phyloP scores from a whole-genome alignment of 2,797 vertebrate genomes.

The Bucorvus abyssinicus region DNA sequence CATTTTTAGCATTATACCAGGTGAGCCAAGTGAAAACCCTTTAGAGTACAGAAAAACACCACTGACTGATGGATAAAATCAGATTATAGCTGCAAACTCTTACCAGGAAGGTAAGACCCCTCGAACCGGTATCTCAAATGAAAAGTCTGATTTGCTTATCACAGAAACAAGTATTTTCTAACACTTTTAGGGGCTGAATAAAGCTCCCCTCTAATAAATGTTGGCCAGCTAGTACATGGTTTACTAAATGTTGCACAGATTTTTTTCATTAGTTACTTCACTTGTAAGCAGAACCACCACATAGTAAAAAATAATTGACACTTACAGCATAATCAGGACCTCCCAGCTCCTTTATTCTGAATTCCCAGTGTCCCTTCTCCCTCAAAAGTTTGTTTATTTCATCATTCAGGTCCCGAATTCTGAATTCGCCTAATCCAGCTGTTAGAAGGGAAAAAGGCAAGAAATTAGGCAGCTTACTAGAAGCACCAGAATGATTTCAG shows the following conservation, averaged over 20 bases:
- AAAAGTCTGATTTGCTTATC: not conserved
- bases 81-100: not conserved
- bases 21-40: not conserved
- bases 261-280: not conserved
- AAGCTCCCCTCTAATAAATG: not conserved
- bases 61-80: no score
- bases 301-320: not conserved
- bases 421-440: slow-evolving; percentile 98
- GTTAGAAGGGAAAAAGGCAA: not conserved
- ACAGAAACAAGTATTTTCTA: not conserved
- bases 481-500: not conserved
- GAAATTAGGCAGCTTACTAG: not conserved
- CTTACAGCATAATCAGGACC: slow-evolving; percentile 91
- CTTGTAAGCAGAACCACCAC: not conserved
- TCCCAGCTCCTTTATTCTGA: slow-evolving; percentile 92
- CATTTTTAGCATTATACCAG: not conserved
- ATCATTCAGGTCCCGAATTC: slow-evolving; percentile 94
- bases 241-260: not conserved
- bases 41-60: not conserved
- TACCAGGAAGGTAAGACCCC: not conserved
- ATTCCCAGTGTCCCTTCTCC: slow-evolving; percentile 96
- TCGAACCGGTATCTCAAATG: not conserved
- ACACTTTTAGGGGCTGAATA: not conserved
- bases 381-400: slow-evolving; percentile 96
- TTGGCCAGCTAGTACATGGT: accelerated